Evolutionary conservation across 2,113 vertebrate genomes (phyloP).

Genomic region (Holacanthus passer): DNA sequence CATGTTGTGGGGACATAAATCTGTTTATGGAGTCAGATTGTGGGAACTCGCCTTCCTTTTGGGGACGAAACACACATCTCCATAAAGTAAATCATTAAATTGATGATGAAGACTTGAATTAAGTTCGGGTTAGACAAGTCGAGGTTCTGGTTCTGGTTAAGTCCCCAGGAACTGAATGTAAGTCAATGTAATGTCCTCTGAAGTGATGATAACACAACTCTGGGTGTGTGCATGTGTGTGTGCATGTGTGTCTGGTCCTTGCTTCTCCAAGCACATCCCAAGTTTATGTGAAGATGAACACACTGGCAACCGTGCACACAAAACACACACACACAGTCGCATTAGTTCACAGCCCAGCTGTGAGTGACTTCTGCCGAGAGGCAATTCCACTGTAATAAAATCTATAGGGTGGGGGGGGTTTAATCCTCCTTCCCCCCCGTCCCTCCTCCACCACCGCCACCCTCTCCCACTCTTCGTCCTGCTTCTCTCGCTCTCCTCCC

Average conservation of each 20-base stretch:
- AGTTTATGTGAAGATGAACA: slow-evolving; percentile 44
- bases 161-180: too few species aligned
- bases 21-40: too few species aligned
- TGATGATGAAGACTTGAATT: too few species aligned
- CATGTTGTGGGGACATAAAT: too few species aligned
- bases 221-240: not conserved
- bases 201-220: too few species aligned
- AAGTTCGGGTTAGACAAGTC: too few species aligned
- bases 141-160: too few species aligned
- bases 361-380: slow-evolving; percentile 79
- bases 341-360: slow-evolving; percentile 71
- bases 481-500: slow-evolving; percentile 57
- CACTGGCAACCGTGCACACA: slow-evolving; percentile 4
- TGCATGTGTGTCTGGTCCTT: not conserved
- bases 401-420: slow-evolving; percentile 68
- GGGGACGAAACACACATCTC: too few species aligned
- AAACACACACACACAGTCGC: slow-evolving; percentile 39
- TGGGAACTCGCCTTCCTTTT: too few species aligned
- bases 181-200: too few species aligned
- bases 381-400: slow-evolving; percentile 86
- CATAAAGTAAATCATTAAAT: too few species aligned
- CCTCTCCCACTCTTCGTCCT: slow-evolving; percentile 45
- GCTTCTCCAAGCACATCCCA: slow-evolving; percentile 29
- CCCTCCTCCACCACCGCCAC: slow-evolving; percentile 32
- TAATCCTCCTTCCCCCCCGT: slow-evolving; percentile 65